Evolutionary conservation across 30 jellyfish, hydroid and myxozoan species (phyloP).

Genomic region (Turritopsis rubra): DNA sequence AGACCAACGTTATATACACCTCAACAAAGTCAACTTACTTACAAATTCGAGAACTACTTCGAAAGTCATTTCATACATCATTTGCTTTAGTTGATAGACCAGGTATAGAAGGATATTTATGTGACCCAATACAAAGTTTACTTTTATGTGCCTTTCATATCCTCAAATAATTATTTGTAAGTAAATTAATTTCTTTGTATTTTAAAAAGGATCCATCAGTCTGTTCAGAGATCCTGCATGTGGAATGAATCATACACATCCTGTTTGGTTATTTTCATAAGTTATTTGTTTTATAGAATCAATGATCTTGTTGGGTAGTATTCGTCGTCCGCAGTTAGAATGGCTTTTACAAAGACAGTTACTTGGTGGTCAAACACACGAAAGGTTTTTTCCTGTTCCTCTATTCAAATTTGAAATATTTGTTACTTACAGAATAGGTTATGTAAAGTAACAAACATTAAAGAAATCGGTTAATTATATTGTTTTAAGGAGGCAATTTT

Average conservation of each 20-base stretch:
- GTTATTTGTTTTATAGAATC: slow-evolving; percentile 40
- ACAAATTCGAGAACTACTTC: slow-evolving; percentile 53
- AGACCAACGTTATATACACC: slow-evolving; percentile 46
- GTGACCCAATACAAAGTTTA: background rate
- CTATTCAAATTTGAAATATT: background rate
- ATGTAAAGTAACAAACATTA: background rate
- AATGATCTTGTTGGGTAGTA: slow-evolving; percentile 82
- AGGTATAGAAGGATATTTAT: slow-evolving; percentile 30
- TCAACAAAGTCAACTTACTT: slow-evolving; percentile 64
- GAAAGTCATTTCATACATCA: slow-evolving; percentile 50
- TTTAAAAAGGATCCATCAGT: too few species aligned
- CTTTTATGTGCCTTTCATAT: background rate
- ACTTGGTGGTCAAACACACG: slow-evolving; percentile 37
- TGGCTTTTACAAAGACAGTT: slow-evolving; percentile 61
- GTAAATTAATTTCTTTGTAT: too few species aligned
- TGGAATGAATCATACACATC: too few species aligned
- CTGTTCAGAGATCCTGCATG: too few species aligned
- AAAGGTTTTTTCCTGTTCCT: background rate
- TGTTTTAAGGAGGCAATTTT: too few species aligned
- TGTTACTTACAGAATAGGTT: background rate
- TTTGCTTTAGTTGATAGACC: slow-evolving; percentile 81
- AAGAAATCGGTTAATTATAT: background rate
- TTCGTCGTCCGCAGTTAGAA: slow-evolving; percentile 74
- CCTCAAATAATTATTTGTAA: too few species aligned
- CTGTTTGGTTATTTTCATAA: too few species aligned